phyloP scores from a whole-genome alignment of 2,797 vertebrate genomes.

The Ctenopoma multispine region DNA sequence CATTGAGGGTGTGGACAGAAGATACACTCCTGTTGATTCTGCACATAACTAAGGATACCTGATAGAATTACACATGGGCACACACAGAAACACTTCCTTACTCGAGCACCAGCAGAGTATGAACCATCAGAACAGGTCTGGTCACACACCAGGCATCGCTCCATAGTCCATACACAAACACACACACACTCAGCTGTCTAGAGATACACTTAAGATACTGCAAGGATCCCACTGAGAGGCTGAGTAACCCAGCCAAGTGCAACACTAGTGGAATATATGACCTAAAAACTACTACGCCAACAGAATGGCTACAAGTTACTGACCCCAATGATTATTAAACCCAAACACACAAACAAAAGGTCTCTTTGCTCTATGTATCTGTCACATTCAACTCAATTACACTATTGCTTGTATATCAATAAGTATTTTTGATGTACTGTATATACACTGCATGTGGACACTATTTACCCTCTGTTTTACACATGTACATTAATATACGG shows the following conservation, averaged over 20 bases:
- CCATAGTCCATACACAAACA: background rate
- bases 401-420: background rate
- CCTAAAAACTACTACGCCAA: conserved; percentile 58
- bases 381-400: conserved; percentile 7
- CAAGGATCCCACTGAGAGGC: conserved; percentile 34
- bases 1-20: conserved; percentile 32
- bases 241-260: conserved; percentile 51
- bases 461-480: background rate
- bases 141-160: conserved; percentile 48
- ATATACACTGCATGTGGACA: background rate
- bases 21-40: conserved; percentile 16
- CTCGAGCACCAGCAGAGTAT: conserved; percentile 31
- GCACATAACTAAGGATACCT: conserved; percentile 8
- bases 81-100: conserved; percentile 20
- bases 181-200: conserved; percentile 26
- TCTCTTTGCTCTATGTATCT: background rate
- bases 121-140: conserved; percentile 54
- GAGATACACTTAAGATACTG: conserved; percentile 38
- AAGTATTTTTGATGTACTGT: background rate
- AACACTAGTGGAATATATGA: conserved; percentile 59
- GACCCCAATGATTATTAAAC: conserved; percentile 67
- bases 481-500: background rate
- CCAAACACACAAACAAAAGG: conserved; percentile 52
- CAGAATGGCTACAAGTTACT: conserved; percentile 54
- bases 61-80: background rate